phyloP scores from a whole-genome alignment of 1,140 invertebrate species.

The Magallana ariakensis region DNA sequence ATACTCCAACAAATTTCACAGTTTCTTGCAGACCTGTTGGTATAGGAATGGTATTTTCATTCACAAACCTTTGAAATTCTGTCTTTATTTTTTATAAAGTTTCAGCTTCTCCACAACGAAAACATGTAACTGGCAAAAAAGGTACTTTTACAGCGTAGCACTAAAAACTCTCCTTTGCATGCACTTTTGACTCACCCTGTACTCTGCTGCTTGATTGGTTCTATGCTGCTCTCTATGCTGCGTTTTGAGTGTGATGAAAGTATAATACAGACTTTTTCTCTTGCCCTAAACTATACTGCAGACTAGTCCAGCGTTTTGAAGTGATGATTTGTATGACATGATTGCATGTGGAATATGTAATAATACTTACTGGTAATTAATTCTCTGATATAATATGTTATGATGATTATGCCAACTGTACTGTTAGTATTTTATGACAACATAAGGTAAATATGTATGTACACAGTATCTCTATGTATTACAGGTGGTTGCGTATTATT shows the following conservation, averaged over 20 bases:
- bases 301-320: not conserved
- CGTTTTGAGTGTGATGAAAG: not conserved
- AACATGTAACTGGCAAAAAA: slow-evolving; percentile 41
- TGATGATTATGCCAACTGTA: too few species aligned
- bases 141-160: slow-evolving; percentile 33
- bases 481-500: too few species aligned
- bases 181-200: slow-evolving; percentile 31
- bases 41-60: not conserved
- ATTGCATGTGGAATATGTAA: not conserved
- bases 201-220: slow-evolving; percentile 17
- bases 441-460: too few species aligned
- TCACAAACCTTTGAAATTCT: slow-evolving; percentile 30
- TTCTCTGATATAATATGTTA: too few species aligned
- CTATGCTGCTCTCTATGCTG: not conserved
- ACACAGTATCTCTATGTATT: too few species aligned
- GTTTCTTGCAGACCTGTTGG: not conserved
- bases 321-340: slow-evolving; percentile 4
- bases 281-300: too few species aligned
- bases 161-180: not conserved
- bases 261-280: not conserved
- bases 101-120: slow-evolving; percentile 43
- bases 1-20: not conserved
- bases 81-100: slow-evolving; percentile 41
- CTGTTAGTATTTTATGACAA: too few species aligned
- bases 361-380: too few species aligned